Percentiles rank a stretch among this genome's conserved stretches.
Conservation (phyloP, 92 coral and sea anemone species). For the Hydrozoanthus gracilis region DNA sequence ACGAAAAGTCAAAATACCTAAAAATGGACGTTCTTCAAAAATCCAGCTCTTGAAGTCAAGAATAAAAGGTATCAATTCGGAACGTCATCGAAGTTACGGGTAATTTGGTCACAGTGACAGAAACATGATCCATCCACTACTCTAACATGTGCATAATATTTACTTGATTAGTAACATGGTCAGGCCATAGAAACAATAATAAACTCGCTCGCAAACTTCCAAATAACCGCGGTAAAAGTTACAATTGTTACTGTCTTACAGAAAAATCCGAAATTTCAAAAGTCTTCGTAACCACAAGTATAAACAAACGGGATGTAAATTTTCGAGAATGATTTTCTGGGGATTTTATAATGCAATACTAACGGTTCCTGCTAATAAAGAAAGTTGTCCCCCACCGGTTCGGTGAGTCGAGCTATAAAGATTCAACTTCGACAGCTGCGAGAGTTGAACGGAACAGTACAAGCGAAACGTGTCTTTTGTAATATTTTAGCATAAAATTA, state of each 20-base stretch:
- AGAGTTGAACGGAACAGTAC: slow-evolving; percentile 47
- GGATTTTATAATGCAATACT: slow-evolving; percentile 10
- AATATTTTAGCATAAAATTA: slow-evolving; percentile 93
- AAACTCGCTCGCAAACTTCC: not conserved
- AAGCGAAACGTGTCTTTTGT: slow-evolving; percentile 68
- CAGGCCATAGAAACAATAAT: not conserved
- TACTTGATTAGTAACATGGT: not conserved
- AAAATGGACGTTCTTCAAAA: no score
- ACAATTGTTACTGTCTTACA: no score
- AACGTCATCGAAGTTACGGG: not conserved
- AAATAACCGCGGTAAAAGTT: not conserved
- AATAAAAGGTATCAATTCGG: slow-evolving; percentile 19
- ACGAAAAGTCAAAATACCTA: no score
- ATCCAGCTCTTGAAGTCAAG: not conserved
- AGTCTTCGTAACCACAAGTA: no score
- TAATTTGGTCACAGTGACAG: not conserved
- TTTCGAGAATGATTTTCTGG: no score
- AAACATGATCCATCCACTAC: not conserved
- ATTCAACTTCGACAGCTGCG: slow-evolving; percentile 75
- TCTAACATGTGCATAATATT: not conserved
- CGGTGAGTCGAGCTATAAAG: slow-evolving; percentile 24
- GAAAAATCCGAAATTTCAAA: no score
- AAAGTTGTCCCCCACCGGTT: slow-evolving; percentile 21
- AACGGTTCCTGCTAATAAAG: not conserved
- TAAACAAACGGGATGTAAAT: no score